A percentile compares a stretch with the other conserved stretches of the same genome.
Evolutionary conservation across 2,888 invertebrate genomes (phyloP).

Genomic region (Embidobia sp.): DNA sequence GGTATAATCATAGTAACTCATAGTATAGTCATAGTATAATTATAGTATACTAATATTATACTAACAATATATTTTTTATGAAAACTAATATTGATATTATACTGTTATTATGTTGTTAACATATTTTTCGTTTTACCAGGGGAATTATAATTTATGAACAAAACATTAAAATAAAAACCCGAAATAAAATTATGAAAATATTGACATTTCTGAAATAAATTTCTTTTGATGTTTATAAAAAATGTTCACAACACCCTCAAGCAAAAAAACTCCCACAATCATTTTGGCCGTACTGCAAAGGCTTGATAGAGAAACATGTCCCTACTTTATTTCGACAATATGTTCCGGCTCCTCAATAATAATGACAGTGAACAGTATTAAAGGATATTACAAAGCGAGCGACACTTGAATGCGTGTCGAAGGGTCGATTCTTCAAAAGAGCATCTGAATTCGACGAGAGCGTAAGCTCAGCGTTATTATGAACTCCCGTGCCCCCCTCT

Average conservation of each 20-base stretch:
- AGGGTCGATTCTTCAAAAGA: slow-evolving; percentile 77
- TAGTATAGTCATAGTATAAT: no score
- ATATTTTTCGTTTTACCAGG: no score
- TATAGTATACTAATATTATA: no score
- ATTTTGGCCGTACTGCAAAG: slow-evolving; percentile 62
- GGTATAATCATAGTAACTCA: neutral
- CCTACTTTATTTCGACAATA: slow-evolving; percentile 74
- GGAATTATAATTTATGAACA: no score
- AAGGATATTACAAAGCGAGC: slow-evolving; percentile 78
- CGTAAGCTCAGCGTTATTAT: slow-evolving; percentile 75
- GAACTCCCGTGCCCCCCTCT: slow-evolving; percentile 69
- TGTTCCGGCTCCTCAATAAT: slow-evolving; percentile 78
- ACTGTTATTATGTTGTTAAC: no score
- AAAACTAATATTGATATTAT: no score
- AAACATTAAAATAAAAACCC: no score
- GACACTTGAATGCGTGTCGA: slow-evolving; percentile 79
- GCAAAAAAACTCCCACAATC: slow-evolving; percentile 57
- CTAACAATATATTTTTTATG: no score
- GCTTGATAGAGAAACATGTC: slow-evolving; percentile 71
- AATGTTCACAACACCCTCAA: neutral
- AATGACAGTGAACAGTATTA: slow-evolving; percentile 77
- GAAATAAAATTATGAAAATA: no score
- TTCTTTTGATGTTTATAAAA: no score
- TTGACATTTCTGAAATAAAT: no score
- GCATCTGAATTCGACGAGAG: slow-evolving; percentile 73